Evolutionary conservation across 2,797 vertebrate species (phyloP), one percentile per base, ranked within the genome.

Genomic region (Ambastaia sidthimunki): DNA sequence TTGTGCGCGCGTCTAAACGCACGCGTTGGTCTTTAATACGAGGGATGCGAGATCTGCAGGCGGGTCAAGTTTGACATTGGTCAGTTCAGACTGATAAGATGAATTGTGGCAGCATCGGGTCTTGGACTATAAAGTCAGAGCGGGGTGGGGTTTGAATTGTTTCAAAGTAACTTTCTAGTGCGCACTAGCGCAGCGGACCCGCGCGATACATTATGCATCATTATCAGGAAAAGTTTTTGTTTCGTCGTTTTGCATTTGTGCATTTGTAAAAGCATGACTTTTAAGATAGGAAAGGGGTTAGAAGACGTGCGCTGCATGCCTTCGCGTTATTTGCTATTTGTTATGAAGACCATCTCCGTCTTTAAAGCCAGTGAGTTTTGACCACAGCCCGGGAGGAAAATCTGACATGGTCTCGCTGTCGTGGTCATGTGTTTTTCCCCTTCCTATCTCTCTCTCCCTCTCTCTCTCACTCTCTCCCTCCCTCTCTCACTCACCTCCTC

Each of bases 391-490:
- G 76, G 63, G 73, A 93, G 94, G 92, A 93, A 93, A 96, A 96
- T 28, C 96, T 98, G 95, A 96, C 95, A 94, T 92, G 94, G 94
- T 92, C 93, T 95, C 96, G 92, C 93, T 94, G 95, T 94, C 91
- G 92, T 93, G 94, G 89, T 95, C 91, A 93, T 94, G 93, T 94
- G 92, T 91, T 94, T 88, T 60, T 72, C 90, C 91, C 2, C 1
- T 11, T 11, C 70, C 59, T 59, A 76, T 71, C 80, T 54, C 80
- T 74, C 76, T 44, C 68, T 50, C 73, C 23, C 74, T 60, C 90
- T 93, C 89, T 92, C 91, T 92, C 19, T 28, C 47, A 12, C 37
- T 3, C 48, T 54, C 66, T 44, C 37, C 44, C 62, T 25, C 55
- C 55, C 65, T 52, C 71, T 67, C 72, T 63, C 76, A 57, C 63